Base-by-base conservation (phyloP, 2,888 invertebrate genomes). In the Laothoe populi region DNA sequence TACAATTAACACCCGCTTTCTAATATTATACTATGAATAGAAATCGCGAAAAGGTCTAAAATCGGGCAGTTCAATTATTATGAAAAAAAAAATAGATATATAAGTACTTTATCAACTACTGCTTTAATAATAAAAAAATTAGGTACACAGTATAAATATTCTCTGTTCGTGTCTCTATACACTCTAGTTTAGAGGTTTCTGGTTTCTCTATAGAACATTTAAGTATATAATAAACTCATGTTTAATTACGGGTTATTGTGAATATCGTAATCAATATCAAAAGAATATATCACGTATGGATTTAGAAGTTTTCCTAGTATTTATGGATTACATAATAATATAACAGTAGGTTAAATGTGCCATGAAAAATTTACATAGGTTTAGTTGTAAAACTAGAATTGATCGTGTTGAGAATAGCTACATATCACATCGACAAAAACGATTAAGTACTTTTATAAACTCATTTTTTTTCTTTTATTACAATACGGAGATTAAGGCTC, bases 371-470 rank as follows among this genome's bases (percentile, higher is more conserved):
- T 19, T 58, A 10, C 49, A 66, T 59, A 60, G 70, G n/a, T 63
- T 65, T 58, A 61, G 42, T 26, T 62, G 49, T 16, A 13, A 71
- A 40, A 53, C 42, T 58, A 58, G 38, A 58, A 42, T 40, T 42
- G 31, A 45, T 59, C 19, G 24, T 53, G 64, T 66, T 63, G 64
- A 66, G 66, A 73, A 73, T 71, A 67, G 63, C 59, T 24, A 66
- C 69, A 73, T 73, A 73, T 70, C 71, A 65, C 66, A 65, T 63
- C 38, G 59, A 71, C 38, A 65, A 59, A 48, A 10, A 53, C 19
- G 60, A 53, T 42, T 13, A 42, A 13, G 40, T 53, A 35, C 19
- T 45, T 21, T 45, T 19, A 19, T 38, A 40, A 23, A 16, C n/a
- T n/a, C 16, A 40, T 48, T 23, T 13, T n/a, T n/a, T n/a, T n/a